A percentile compares a stretch with the other conserved stretches of the same genome.
Conservation (phyloP, 1,140 invertebrate genomes). For the Platorchestia sp. region DNA sequence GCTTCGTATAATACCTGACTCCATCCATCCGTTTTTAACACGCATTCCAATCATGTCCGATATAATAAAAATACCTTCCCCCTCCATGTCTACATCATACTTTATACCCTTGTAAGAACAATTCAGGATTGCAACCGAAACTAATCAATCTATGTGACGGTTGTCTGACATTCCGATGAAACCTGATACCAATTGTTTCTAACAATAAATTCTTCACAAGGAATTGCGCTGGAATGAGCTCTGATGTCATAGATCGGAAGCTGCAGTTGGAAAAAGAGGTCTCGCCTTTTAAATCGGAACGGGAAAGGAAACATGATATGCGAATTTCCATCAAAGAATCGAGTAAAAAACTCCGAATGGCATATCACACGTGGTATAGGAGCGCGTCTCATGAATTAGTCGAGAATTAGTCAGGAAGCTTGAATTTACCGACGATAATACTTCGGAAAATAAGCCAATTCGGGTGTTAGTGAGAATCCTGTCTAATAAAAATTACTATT, state of each 20-base stretch:
- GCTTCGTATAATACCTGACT: not conserved
- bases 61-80: not conserved
- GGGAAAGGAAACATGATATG: not conserved
- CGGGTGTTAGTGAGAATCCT: too few species aligned
- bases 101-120: not conserved
- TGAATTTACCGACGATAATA: not conserved
- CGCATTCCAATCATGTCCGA: not conserved
- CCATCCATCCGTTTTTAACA: not conserved
- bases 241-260: not conserved
- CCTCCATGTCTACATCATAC: not conserved
- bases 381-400: not conserved
- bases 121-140: not conserved
- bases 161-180: not conserved
- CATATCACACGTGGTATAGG: not conserved
- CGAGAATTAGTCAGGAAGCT: not conserved
- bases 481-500: too few species aligned
- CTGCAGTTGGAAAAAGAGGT: not conserved
- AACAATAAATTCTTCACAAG: not conserved
- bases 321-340: not conserved
- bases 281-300: not conserved
- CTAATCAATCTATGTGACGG: not conserved
- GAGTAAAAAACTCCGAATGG: not conserved
- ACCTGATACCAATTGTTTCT: slow-evolving; percentile 4
- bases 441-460: not conserved
- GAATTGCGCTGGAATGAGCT: not conserved